A percentile compares a stretch with the other conserved stretches of the same genome.
Conservation (phyloP, 2,113 vertebrate genomes). For the Myocastor coypus region DNA sequence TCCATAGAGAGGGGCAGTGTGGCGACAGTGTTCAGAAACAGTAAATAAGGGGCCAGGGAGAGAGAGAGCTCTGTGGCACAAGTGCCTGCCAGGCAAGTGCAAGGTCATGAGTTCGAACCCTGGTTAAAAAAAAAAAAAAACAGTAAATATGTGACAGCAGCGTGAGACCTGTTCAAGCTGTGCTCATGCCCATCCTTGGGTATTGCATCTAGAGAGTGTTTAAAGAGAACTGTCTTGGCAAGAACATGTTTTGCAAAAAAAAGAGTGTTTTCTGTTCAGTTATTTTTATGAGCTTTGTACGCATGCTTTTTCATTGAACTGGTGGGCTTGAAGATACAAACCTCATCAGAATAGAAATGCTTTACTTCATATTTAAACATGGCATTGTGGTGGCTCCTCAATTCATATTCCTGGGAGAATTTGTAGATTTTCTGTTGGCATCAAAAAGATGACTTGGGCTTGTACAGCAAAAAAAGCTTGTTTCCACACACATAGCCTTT, state of each 20-base stretch:
- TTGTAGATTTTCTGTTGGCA: neutral
- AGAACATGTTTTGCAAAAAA: neutral
- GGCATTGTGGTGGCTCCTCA: neutral
- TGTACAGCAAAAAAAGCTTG: constrained; percentile 12
- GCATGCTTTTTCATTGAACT: neutral
- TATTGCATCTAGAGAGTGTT: neutral
- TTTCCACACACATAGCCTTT: constrained; percentile 42
- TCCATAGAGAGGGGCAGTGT: neutral
- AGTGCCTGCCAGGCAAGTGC: too few species aligned
- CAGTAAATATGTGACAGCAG: rapidly evolving
- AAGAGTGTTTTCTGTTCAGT: neutral
- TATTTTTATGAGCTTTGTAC: neutral
- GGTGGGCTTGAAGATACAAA: neutral
- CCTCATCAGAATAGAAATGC: neutral
- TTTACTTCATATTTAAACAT: neutral
- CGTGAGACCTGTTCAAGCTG: too few species aligned
- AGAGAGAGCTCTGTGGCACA: too few species aligned
- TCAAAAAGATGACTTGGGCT: neutral
- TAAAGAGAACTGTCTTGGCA: neutral
- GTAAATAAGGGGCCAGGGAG: too few species aligned
- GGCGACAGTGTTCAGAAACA: neutral
- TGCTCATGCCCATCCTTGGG: rapidly evolving
- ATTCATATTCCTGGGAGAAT: neutral
- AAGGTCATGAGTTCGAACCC: too few species aligned
- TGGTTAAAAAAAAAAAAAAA: too few species aligned